Evolutionary conservation across 1,140 invertebrate genomes (phyloP).

Genomic region (Dreissena rostriformis): DNA sequence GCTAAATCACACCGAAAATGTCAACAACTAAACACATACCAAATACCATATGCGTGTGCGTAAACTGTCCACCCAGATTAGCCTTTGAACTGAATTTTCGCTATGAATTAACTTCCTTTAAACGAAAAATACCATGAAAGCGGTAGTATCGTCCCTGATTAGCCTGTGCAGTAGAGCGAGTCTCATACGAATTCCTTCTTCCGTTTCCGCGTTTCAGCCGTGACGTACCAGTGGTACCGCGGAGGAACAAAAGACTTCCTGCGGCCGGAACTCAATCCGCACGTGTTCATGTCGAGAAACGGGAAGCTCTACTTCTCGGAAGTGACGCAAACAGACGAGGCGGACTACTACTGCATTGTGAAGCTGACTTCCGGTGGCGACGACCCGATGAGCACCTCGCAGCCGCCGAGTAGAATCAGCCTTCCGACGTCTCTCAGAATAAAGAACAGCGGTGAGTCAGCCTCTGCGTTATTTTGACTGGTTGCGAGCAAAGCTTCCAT

Average conservation of each 20-base stretch:
- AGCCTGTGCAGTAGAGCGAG: too few species aligned
- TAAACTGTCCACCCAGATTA: too few species aligned
- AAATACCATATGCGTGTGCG: too few species aligned
- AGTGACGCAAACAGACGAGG: conserved; percentile 60
- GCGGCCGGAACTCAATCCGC: conserved; percentile 65
- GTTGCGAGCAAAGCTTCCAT: too few species aligned
- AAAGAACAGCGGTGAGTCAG: conserved; percentile 52
- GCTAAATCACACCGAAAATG: too few species aligned
- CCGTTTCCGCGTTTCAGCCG: conserved; percentile 38
- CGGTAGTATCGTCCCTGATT: too few species aligned
- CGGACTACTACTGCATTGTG: conserved; percentile 68
- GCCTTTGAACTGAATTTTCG: too few species aligned
- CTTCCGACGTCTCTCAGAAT: conserved; percentile 62
- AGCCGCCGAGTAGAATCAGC: conserved; percentile 69
- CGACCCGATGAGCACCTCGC: conserved; percentile 62
- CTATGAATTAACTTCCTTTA: too few species aligned
- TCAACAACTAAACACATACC: too few species aligned
- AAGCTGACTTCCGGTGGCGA: conserved; percentile 63
- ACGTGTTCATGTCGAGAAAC: conserved; percentile 72
- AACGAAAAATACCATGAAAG: too few species aligned
- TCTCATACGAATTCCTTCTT: too few species aligned
- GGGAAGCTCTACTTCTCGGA: conserved; percentile 74
- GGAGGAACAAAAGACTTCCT: conserved; percentile 60
- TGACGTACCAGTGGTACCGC: conserved; percentile 72
- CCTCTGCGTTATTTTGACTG: too few species aligned